Conservation (phyloP, 2,797 vertebrate genomes). For the Serranus cabrilla region DNA sequence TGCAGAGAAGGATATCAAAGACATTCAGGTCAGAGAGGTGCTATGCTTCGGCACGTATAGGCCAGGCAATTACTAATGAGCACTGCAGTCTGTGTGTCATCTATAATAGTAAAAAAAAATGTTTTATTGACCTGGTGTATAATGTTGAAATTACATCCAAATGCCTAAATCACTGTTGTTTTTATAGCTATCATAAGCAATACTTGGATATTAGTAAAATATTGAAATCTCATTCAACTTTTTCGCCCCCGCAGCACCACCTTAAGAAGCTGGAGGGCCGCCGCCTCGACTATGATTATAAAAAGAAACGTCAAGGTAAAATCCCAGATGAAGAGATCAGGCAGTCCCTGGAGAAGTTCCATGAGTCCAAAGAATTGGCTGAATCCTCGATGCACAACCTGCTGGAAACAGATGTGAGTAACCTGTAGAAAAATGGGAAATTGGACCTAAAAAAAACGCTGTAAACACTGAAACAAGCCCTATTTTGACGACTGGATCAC, state of each 20-base stretch:
- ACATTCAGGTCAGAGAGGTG: slow-evolving; percentile 90
- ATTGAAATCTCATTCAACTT: neutral
- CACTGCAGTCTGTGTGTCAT: neutral
- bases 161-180: neutral
- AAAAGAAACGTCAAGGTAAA: slow-evolving; percentile 98
- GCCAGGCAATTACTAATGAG: slow-evolving; percentile 27
- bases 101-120: neutral
- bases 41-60: neutral
- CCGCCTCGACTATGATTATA: slow-evolving; percentile 97
- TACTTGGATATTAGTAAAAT: neutral
- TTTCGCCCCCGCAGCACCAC: slow-evolving; percentile 86
- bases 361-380: slow-evolving; percentile 94
- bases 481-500: neutral
- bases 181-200: neutral
- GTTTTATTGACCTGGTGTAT: neutral
- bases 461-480: neutral
- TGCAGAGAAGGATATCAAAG: slow-evolving; percentile 95
- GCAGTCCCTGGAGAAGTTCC: slow-evolving; percentile 94
- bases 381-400: slow-evolving; percentile 96
- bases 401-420: slow-evolving; percentile 94
- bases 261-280: slow-evolving; percentile 97
- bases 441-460: neutral
- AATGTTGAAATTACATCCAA: neutral
- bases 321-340: slow-evolving; percentile 94
- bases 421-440: neutral